Evolutionary conservation across 2,113 vertebrate genomes (phyloP).

Genomic region (Neogale vison): DNA sequence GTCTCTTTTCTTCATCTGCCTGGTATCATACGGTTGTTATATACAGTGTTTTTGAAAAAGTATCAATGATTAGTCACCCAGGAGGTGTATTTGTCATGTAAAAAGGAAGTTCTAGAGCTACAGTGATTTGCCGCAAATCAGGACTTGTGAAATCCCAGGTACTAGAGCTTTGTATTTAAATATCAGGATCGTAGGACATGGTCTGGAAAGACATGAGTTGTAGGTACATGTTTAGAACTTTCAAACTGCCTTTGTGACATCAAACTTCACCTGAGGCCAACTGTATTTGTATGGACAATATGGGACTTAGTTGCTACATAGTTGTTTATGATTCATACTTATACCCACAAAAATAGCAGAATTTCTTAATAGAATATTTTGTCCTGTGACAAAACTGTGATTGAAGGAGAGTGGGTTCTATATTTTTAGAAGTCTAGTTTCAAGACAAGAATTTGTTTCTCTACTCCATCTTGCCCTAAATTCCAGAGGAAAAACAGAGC

Average conservation of each 20-base stretch:
- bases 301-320: neutral
- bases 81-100: neutral
- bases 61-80: neutral
- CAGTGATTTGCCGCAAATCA: neutral
- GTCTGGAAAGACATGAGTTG: neutral
- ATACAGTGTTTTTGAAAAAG: neutral
- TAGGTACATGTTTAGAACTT: neutral
- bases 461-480: neutral
- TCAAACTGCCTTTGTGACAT: neutral
- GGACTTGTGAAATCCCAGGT: neutral
- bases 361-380: neutral
- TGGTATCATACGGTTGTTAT: neutral
- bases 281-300: neutral
- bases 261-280: neutral
- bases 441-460: neutral
- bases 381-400: neutral
- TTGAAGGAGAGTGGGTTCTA: neutral
- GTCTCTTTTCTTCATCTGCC: neutral
- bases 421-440: conserved; percentile 9
- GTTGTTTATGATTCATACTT: neutral
- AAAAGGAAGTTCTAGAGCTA: neutral
- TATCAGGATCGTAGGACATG: neutral
- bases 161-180: neutral
- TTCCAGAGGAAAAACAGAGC: neutral
- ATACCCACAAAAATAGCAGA: neutral